Evolutionary conservation across 2,888 invertebrate genomes (phyloP).

Genomic region (Lymantria dispar): DNA sequence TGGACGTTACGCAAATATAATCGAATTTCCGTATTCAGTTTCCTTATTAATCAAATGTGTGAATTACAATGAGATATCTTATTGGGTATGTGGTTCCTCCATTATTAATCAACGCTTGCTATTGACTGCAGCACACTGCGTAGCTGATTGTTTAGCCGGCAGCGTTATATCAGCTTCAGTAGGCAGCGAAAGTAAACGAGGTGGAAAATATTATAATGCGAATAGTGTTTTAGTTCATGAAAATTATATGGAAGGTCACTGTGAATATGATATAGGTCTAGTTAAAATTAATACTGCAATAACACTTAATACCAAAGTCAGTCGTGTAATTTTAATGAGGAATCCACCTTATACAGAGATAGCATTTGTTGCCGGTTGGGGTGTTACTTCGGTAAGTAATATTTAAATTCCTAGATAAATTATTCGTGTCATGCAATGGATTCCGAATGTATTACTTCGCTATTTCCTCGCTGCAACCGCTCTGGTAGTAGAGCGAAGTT

Average conservation of each 20-base stretch:
- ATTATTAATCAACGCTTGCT: conserved; percentile 24
- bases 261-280: conserved; percentile 34
- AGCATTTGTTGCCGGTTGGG: conserved; percentile 11
- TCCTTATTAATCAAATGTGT: conserved; percentile 13
- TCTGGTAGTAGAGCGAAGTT: no score
- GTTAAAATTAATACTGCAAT: conserved; percentile 13
- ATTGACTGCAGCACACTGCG: conserved; percentile 27
- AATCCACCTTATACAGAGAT: conserved; percentile 6
- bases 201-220: background rate
- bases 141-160: background rate
- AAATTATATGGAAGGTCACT: conserved; percentile 14
- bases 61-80: background rate
- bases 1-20: background rate
- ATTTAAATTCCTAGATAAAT: no score
- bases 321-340: conserved; percentile 22
- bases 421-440: no score
- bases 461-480: no score
- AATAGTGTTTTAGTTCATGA: conserved; percentile 29
- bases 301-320: conserved; percentile 15
- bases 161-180: background rate
- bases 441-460: no score
- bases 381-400: background rate
- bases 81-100: conserved; percentile 20
- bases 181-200: conserved; percentile 4
- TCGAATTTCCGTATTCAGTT: conserved; percentile 12